Conservation (phyloP, 2,888 invertebrate genomes). For the Ligdia adustata region DNA sequence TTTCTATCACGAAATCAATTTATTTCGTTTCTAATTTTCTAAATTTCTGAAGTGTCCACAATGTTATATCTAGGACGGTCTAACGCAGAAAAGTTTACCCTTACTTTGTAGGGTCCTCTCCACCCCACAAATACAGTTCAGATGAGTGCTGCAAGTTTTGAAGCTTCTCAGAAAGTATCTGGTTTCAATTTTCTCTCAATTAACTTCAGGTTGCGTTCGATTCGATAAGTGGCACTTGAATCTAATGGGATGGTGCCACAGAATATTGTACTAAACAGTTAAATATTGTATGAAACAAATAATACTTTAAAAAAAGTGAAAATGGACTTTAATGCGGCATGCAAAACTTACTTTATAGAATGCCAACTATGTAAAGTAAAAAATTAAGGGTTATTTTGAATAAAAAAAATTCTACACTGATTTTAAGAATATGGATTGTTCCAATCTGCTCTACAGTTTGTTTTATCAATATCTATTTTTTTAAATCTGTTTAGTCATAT, state of each 20-base stretch:
- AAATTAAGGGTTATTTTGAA: too few species aligned
- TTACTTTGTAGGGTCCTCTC: slow-evolving; percentile 17
- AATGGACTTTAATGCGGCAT: too few species aligned
- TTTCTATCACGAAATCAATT: slow-evolving; percentile 7
- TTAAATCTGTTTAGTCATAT: too few species aligned
- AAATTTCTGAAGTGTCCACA: slow-evolving; percentile 24
- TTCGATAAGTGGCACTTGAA: slow-evolving; percentile 67
- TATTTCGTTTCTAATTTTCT: slow-evolving; percentile 6
- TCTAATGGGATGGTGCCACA: slow-evolving; percentile 60
- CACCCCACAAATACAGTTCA: slow-evolving; percentile 27
- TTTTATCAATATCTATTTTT: too few species aligned
- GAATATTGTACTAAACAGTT: too few species aligned
- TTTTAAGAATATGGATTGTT: too few species aligned
- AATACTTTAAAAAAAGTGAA: too few species aligned
- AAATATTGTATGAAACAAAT: too few species aligned
- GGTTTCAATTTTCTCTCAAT: slow-evolving; percentile 71
- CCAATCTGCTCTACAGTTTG: too few species aligned
- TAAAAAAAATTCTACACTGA: too few species aligned
- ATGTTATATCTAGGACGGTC: slow-evolving; percentile 11
- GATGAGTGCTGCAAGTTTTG: slow-evolving; percentile 41
- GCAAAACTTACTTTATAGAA: too few species aligned
- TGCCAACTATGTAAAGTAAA: too few species aligned
- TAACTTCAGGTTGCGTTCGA: slow-evolving; percentile 68
- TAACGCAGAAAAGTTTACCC: slow-evolving; percentile 25
- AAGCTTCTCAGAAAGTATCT: slow-evolving; percentile 55